Evolutionary conservation across 30 jellyfish, hydroid and myxozoan species (phyloP), one percentile per base, ranked within the genome.

Genomic region (Aurelia sp.): DNA sequence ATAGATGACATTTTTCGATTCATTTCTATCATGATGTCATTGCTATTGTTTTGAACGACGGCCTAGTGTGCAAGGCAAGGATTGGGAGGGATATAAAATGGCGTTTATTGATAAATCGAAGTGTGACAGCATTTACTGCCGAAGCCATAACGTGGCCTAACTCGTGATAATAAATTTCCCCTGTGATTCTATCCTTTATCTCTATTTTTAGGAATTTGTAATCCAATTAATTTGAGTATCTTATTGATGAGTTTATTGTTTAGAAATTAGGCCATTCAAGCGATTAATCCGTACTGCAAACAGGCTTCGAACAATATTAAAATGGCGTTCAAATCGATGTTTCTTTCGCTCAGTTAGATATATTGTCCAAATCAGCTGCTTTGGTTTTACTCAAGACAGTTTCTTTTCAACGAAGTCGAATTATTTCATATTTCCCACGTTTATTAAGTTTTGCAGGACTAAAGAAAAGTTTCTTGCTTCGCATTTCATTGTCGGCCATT

Each of bases 291-390:
- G 16, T 51, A 72, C 82, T 15, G 64, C 82, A 64, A 57, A 59
- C 52, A 58, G 86, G 13, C 86, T 76, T 15, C 73, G 44, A 59
- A 27, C 15, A n/a, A 44, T 23, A 40, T 30, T 30, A 40, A 61
- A 76, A 31, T 76, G 76, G 55, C 55, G 55, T 44, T 44, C 55
- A 44, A 44, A 44, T 44, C 55, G 55, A 44, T 7, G 8, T 44
- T 44, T 44, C 55, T 44, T 44, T 44, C 55, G 55, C 86, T 76
- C 86, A 76, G 86, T 60, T 76, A 31, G 76, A 59, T 31, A 60
- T 41, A 76, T 76, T 76, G 86, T 76, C 63, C 67, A 13, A 21
- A 76, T 76, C 86, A 76, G 86, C 86, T 76, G 86, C 86, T 13
- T 44, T 44, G 21, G 16, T 51, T 60, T 76, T 21, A 27, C 44